A percentile compares a stretch with the other conserved stretches of the same genome.
These are phyloP conservation scores for Dorcus hopei DNA, from an alignment of 2,888 invertebrate species.

Conservation along the genomic window DNA sequence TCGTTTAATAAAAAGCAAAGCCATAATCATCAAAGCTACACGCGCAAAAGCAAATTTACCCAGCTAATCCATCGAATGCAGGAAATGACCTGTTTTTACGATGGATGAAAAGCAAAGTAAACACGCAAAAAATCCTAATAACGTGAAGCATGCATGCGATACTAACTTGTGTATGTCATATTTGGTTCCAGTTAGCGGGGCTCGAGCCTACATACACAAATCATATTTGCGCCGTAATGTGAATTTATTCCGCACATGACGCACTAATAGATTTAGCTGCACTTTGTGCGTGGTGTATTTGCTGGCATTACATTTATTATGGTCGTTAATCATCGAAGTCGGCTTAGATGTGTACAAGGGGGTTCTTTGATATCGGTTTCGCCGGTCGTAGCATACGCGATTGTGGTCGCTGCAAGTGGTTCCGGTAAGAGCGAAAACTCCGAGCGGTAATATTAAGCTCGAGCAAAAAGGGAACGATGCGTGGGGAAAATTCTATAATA, in stretches of 20 bases:
- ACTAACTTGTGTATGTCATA: background rate
- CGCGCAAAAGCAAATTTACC: no score
- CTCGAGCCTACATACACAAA: background rate
- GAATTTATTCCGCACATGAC: slow-evolving; percentile 4
- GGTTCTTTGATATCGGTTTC: background rate
- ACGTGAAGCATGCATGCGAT: no score
- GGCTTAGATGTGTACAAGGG: background rate
- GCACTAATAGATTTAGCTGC: slow-evolving; percentile 5
- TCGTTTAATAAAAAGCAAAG: no score
- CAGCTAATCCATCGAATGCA: no score
- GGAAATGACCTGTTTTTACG: no score
- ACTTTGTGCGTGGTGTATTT: slow-evolving; percentile 3
- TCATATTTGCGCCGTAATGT: background rate
- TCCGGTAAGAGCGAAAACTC: background rate
- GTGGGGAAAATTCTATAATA: slow-evolving; percentile 10
- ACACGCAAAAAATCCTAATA: no score
- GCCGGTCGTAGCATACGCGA: background rate
- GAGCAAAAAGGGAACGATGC: no score
- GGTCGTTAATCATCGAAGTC: slow-evolving; percentile 4
- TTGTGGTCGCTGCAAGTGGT: background rate
- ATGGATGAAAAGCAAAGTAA: no score
- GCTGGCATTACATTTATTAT: slow-evolving; percentile 7
- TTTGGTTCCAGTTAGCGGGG: background rate
- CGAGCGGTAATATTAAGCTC: background rate
- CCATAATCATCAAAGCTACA: no score